Conservation (phyloP, 92 coral and sea anemone genomes). For the Actinernus sp. region DNA sequence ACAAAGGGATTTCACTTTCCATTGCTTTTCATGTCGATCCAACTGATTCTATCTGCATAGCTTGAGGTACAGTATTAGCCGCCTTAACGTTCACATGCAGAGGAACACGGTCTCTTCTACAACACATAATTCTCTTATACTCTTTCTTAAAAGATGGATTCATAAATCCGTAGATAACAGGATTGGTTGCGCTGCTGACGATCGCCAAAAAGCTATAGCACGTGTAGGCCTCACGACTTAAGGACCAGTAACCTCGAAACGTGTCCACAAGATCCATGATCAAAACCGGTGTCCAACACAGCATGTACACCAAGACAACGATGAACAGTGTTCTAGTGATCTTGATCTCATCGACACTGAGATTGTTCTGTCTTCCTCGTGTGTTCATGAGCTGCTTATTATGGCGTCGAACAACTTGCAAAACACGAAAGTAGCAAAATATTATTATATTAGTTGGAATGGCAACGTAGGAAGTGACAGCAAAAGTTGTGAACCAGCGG, state of each 20-base stretch:
- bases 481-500: constrained; percentile 10
- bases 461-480: not conserved
- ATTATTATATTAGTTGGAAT: constrained; percentile 35
- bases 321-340: constrained; percentile 51
- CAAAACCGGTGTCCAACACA: constrained; percentile 63
- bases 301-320: constrained; percentile 52
- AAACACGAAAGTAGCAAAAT: constrained; percentile 63
- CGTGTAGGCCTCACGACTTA: constrained; percentile 31
- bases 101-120: constrained; percentile 10
- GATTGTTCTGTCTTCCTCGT: constrained; percentile 4
- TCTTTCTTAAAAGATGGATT: constrained; percentile 34
- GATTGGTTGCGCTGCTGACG: constrained; percentile 39
- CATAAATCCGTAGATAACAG: constrained; percentile 31
- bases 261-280: constrained; percentile 62
- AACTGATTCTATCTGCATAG: too few species aligned
- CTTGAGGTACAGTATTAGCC: too few species aligned
- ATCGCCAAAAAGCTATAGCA: constrained; percentile 29
- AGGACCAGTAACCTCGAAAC: constrained; percentile 25
- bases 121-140: constrained; percentile 17
- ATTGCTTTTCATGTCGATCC: too few species aligned
- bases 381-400: constrained; percentile 24
- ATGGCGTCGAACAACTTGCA: constrained; percentile 48
- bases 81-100: too few species aligned
- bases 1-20: too few species aligned
- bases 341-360: constrained; percentile 63